Evolutionary conservation across 2,888 invertebrate genomes (phyloP), one percentile per base, ranked within the genome.

Genomic region (Anoncus sp.): DNA sequence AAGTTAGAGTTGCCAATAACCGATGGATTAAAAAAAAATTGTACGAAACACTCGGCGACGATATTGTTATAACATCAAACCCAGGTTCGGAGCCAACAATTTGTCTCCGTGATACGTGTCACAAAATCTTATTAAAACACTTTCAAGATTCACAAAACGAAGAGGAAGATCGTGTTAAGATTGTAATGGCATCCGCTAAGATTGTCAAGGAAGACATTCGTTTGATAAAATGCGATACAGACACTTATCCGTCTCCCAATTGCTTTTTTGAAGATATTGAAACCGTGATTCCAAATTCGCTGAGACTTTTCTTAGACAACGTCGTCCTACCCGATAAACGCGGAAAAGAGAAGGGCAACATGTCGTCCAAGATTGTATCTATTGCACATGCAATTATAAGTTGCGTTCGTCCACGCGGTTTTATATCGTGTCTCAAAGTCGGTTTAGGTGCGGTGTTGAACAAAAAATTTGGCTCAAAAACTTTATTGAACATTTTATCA

Each of bases 361-460:
- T 18, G 20, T 38, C 14, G 24, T n/a, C 57, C 3, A 57, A 57
- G 57, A 38, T 57, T 20, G 38, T 57, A 2, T 16, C 38, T 14
- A 57, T 57, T 24, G 57, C 38, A 57, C 57, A 57, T 38, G 38
- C 38, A 53, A 53, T 53, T 27, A 53, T 53, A 31, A 53, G 53
- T n/a, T 53, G 53, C 27, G 53, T 53, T 47, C 45, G 86, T 73
- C 85, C 85, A 75, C 83, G 86, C 77, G 86, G 87, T 72, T 88
- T 87, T 82, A 77, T 83, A 82, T 88, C 87, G 76, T 82, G 85
- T 55, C 77, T 88, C 81, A 79, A 81, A 81, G 73, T 86, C 76
- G 85, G 84, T 69, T 81, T 86, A 49, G 82, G 83, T 38, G 81
- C 81, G 20, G 82, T 83, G 77, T 80, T 87, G 66, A 81, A 86